A percentile compares a stretch with the other conserved stretches of the same genome.
Evolutionary conservation across 1,140 invertebrate genomes (phyloP).

Genomic region (Paraescarpia echinospica): DNA sequence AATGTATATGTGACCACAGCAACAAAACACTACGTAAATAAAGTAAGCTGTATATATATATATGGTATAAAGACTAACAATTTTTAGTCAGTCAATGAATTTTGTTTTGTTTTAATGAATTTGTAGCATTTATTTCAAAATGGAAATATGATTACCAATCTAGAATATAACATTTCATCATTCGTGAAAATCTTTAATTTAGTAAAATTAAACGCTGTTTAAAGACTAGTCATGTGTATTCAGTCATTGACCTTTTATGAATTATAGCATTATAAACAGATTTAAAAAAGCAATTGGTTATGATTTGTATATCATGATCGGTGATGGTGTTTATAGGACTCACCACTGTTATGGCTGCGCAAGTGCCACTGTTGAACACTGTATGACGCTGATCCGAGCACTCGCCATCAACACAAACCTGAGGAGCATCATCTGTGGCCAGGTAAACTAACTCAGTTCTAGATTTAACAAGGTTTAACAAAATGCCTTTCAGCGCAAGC

Average conservation of each 20-base stretch:
- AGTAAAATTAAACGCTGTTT: neutral
- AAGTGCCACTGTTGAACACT: conserved; percentile 81
- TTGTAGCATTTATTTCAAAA: no score
- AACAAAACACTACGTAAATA: no score
- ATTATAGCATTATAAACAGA: no score
- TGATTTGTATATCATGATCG: no score
- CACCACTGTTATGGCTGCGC: conserved; percentile 63
- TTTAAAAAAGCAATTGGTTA: no score
- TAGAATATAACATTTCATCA: neutral
- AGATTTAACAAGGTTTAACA: neutral
- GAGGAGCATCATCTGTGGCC: conserved; percentile 75
- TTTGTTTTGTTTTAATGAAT: no score
- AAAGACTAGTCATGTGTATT: neutral
- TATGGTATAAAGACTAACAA: no score
- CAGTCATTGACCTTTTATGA: neutral
- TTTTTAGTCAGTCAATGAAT: no score
- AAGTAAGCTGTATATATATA: no score
- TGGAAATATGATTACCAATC: neutral
- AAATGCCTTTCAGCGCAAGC: no score
- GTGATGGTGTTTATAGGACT: conserved; percentile 28
- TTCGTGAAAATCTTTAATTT: neutral
- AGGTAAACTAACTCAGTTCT: conserved; percentile 37
- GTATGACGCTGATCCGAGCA: conserved; percentile 87
- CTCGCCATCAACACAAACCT: conserved; percentile 81
- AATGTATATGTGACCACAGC: no score